Evolutionary conservation across 2,113 vertebrate genomes (phyloP).

Genomic region (Istiophorus platypterus): DNA sequence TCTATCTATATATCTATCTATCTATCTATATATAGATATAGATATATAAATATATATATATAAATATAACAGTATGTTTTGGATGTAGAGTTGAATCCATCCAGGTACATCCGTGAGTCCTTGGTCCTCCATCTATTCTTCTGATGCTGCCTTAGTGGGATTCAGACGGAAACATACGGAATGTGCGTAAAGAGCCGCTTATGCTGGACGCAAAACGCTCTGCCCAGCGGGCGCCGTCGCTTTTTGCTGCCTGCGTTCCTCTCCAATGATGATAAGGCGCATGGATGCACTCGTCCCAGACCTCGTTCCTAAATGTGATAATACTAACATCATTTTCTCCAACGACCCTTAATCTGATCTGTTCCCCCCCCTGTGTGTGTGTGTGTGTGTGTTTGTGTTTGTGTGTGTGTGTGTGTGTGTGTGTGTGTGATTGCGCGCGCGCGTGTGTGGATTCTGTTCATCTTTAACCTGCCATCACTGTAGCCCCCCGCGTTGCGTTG

Average conservation of each 20-base stretch:
- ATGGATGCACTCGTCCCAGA: conserved; percentile 70
- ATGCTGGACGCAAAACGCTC: conserved; percentile 78
- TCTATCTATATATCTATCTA: too few species aligned
- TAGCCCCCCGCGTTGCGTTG: conserved; percentile 81
- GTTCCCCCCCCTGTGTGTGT: not conserved
- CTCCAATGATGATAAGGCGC: conserved; percentile 77
- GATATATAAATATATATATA: too few species aligned
- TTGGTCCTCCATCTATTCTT: conserved; percentile 41
- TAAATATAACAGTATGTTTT: conserved; percentile 4
- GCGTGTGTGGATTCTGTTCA: conserved; percentile 70
- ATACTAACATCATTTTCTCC: conserved; percentile 60
- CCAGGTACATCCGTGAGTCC: conserved; percentile 43
- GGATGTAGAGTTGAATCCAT: conserved; percentile 5
- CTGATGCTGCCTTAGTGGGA: conserved; percentile 61
- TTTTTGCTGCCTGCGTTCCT: conserved; percentile 78
- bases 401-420: conserved; percentile 12
- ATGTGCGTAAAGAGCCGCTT: conserved; percentile 78
- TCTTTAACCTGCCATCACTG: conserved; percentile 70
- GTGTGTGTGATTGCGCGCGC: not conserved
- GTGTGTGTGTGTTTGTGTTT: not conserved
- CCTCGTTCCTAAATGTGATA: conserved; percentile 62
- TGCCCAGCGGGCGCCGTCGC: conserved; percentile 80
- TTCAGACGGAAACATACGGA: conserved; percentile 76
- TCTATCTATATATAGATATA: too few species aligned
- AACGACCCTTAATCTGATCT: conserved; percentile 41